Percentiles rank a stretch among this genome's conserved stretches.
phyloP scores from a whole-genome alignment of 2,888 invertebrate species.

The Drosophila histrio region DNA sequence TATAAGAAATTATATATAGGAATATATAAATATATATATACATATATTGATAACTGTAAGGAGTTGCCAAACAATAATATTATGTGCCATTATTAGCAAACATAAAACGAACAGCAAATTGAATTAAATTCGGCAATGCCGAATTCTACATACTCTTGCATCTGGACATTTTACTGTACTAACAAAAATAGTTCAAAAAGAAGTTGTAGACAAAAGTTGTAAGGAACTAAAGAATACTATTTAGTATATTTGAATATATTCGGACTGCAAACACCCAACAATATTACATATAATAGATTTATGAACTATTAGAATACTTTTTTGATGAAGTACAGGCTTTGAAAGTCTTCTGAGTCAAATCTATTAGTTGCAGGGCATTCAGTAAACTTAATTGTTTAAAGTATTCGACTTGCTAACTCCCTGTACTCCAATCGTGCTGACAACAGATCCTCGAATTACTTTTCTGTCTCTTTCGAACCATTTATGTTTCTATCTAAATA shows the following conservation, averaged over 20 bases:
- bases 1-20: constrained; percentile 12
- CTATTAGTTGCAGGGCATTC: neutral
- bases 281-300: neutral
- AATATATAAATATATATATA: constrained; percentile 17
- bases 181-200: too few species aligned
- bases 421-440: too few species aligned
- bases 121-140: constrained; percentile 19
- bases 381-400: neutral
- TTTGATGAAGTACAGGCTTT: neutral
- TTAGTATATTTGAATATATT: neutral
- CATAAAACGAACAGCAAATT: constrained; percentile 15
- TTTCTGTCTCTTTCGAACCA: too few species aligned
- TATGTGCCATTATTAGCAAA: constrained; percentile 84
- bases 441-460: too few species aligned
- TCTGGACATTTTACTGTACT: neutral
- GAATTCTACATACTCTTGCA: constrained; percentile 29
- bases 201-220: neutral
- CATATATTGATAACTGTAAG: constrained; percentile 32
- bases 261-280: neutral
- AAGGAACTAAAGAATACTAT: neutral
- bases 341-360: neutral
- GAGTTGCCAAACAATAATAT: constrained; percentile 83
- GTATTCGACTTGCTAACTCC: too few species aligned
- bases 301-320: neutral
- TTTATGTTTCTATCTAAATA: too few species aligned